A percentile compares a stretch with the other conserved stretches of the same genome.
phyloP scores from a whole-genome alignment of 2,113 vertebrate species.

The Uropsilus gracilis region DNA sequence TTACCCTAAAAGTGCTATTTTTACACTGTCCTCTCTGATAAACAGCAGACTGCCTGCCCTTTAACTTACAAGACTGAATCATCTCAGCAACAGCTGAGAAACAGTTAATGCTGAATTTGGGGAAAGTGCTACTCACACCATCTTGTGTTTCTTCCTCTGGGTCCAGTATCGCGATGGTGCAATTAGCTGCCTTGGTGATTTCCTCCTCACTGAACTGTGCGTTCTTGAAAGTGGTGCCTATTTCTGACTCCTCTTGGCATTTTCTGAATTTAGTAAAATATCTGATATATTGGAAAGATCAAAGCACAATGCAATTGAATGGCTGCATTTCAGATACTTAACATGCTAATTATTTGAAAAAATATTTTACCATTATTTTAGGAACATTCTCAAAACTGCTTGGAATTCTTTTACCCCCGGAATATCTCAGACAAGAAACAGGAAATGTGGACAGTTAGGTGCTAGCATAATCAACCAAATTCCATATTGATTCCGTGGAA shows the following conservation, averaged over 20 bases:
- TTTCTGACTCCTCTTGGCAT: background rate
- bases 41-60: background rate
- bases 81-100: background rate
- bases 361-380: background rate
- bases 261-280: background rate
- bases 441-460: background rate
- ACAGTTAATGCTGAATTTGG: background rate
- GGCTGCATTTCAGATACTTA: background rate
- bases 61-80: background rate
- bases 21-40: background rate
- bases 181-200: background rate
- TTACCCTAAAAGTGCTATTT: background rate
- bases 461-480: background rate
- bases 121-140: background rate
- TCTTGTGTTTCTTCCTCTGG: background rate
- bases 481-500: background rate
- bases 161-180: background rate
- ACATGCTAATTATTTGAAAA: background rate
- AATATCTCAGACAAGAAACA: background rate
- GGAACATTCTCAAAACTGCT: background rate
- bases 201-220: background rate
- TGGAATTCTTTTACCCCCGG: background rate
- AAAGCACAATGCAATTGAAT: background rate
- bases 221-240: background rate
- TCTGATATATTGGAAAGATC: background rate